Conservation (phyloP, 1,140 invertebrate genomes). For the Colletes gigas region DNA sequence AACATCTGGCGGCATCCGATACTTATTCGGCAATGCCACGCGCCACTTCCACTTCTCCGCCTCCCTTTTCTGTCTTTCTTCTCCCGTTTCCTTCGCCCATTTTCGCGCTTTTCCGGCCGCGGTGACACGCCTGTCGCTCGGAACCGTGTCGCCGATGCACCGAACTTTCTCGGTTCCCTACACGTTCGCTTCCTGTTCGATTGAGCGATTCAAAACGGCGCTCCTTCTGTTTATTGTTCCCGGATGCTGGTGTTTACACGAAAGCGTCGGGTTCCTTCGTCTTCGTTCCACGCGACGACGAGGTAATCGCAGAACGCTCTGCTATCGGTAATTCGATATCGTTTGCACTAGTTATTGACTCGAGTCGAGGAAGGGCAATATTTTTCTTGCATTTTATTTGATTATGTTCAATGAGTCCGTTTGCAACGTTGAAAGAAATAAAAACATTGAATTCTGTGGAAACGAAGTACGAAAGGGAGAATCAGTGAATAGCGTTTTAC, state of each 20-base stretch:
- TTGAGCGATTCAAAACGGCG: neutral
- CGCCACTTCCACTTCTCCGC: conserved; percentile 63
- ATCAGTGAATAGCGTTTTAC: too few species aligned
- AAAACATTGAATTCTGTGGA: too few species aligned
- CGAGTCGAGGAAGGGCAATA: neutral
- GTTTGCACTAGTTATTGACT: neutral
- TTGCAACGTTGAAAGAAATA: too few species aligned
- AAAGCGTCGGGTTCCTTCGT: neutral
- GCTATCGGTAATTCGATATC: neutral
- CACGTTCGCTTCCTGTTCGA: conserved; percentile 12
- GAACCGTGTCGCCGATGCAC: neutral
- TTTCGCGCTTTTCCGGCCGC: conserved; percentile 46
- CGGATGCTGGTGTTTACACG: neutral
- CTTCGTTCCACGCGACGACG: too few species aligned
- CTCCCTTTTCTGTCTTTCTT: conserved; percentile 18
- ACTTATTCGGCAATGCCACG: conserved; percentile 67
- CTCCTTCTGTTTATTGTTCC: neutral
- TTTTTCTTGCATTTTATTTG: too few species aligned
- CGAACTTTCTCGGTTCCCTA: neutral
- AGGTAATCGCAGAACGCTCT: neutral
- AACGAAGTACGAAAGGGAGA: too few species aligned
- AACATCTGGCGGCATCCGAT: conserved; percentile 69
- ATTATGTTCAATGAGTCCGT: too few species aligned
- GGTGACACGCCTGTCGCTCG: conserved; percentile 2
- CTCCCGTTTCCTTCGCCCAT: conserved; percentile 18